Conservation (phyloP, 2,888 invertebrate species). For the Nemurella pictetii region DNA sequence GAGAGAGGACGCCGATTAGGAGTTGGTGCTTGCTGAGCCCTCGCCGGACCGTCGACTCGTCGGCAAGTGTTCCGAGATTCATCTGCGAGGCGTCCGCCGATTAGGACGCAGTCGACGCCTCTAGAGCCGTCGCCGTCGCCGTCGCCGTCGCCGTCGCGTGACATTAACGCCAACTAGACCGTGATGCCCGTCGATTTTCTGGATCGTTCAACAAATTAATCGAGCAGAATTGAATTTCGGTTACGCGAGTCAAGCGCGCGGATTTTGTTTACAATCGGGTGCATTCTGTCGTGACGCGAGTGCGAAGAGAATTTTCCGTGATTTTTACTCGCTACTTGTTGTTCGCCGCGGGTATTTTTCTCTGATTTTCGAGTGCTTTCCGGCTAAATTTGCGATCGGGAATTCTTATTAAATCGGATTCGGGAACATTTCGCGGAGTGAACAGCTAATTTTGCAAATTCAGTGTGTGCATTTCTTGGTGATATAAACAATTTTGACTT, state of each 20-base stretch:
- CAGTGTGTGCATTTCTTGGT: neutral
- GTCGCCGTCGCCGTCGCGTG: neutral
- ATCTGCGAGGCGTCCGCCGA: neutral
- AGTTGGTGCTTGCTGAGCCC: neutral
- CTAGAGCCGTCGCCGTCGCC: neutral
- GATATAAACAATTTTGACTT: neutral
- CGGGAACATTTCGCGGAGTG: neutral
- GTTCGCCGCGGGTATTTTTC: neutral
- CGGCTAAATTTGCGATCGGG: no score
- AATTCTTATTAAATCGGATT: no score
- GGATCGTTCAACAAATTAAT: slow-evolving; percentile 28
- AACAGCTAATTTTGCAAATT: neutral
- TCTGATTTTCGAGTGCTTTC: no score
- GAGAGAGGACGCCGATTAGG: neutral
- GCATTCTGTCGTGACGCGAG: neutral
- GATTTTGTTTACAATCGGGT: neutral
- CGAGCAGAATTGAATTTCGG: slow-evolving; percentile 2
- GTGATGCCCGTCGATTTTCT: slow-evolving; percentile 14
- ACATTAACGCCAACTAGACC: slow-evolving; percentile 15
- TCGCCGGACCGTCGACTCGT: neutral
- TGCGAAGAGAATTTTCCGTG: neutral
- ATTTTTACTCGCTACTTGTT: neutral
- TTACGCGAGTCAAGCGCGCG: neutral
- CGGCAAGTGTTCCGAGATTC: neutral
- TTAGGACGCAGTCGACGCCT: neutral